Percentiles rank a stretch among this genome's conserved stretches.
These are phyloP conservation scores for Lepidochitona cinerea DNA, from an alignment of 2,888 invertebrate species.

Conservation along the genomic window DNA sequence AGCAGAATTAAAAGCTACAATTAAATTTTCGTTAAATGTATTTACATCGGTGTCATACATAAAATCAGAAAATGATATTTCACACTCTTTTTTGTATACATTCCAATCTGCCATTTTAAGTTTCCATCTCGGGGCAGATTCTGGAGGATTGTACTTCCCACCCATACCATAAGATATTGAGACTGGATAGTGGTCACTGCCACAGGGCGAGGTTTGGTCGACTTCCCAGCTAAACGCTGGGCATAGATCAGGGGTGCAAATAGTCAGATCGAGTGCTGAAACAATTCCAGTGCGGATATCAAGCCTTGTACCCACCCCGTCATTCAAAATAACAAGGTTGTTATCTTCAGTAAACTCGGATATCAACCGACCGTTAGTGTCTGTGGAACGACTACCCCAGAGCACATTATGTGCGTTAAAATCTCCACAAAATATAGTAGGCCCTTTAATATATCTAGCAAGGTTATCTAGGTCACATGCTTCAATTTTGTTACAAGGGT, in stretches of 20 bases:
- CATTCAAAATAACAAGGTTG: background rate
- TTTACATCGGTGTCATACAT: background rate
- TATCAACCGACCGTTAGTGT: background rate
- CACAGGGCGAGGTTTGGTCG: background rate
- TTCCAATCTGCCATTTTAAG: background rate
- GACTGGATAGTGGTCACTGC: background rate
- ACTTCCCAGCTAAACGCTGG: background rate
- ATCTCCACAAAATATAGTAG: background rate
- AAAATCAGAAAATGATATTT: background rate
- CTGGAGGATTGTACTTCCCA: background rate
- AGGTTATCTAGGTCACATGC: background rate
- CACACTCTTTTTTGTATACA: background rate
- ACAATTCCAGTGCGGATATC: background rate
- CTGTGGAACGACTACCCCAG: background rate
- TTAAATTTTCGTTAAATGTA: background rate
- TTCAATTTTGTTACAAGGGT: background rate
- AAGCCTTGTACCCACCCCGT: background rate
- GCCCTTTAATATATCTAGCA: background rate
- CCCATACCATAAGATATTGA: background rate
- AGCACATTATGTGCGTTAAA: background rate
- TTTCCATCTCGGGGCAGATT: background rate
- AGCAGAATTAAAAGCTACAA: too few relatives aligned
- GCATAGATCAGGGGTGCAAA: background rate
- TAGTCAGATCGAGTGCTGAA: background rate
- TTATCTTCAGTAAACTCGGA: background rate